Evolutionary conservation across 2,797 vertebrate genomes (phyloP).

Genomic region (Podarcis siculus): DNA sequence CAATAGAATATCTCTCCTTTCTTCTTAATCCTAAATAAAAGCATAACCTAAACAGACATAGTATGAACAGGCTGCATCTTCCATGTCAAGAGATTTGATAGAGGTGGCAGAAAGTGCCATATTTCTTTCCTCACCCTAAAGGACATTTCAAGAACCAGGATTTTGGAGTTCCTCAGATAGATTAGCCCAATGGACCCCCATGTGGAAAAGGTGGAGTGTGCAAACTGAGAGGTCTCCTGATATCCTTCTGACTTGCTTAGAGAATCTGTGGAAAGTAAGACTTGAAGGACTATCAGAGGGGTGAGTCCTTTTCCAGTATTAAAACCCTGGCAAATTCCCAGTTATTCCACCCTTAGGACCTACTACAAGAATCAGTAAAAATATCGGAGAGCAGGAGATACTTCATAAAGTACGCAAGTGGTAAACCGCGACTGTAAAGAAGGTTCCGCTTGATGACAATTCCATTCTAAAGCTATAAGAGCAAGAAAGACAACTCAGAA

Average conservation of each 20-base stretch:
- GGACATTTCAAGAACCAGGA: constrained; percentile 2
- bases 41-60: background rate
- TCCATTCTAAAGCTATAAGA: background rate
- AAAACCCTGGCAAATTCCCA: background rate
- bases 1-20: background rate
- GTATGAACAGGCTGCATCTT: background rate
- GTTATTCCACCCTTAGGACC: background rate
- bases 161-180: background rate
- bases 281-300: background rate
- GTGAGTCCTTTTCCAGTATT: background rate
- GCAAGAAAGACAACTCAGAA: background rate
- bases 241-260: background rate
- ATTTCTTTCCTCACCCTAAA: background rate
- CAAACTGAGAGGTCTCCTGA: background rate
- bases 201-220: background rate
- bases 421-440: background rate
- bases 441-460: background rate
- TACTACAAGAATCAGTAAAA: background rate
- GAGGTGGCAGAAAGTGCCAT: background rate
- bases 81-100: background rate
- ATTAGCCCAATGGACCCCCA: too few species aligned
- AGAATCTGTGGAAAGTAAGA: background rate
- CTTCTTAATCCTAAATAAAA: constrained; percentile 19
- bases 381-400: background rate
- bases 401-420: background rate